phyloP scores from a whole-genome alignment of 2,113 vertebrate species.

The Oncorhynchus keta region DNA sequence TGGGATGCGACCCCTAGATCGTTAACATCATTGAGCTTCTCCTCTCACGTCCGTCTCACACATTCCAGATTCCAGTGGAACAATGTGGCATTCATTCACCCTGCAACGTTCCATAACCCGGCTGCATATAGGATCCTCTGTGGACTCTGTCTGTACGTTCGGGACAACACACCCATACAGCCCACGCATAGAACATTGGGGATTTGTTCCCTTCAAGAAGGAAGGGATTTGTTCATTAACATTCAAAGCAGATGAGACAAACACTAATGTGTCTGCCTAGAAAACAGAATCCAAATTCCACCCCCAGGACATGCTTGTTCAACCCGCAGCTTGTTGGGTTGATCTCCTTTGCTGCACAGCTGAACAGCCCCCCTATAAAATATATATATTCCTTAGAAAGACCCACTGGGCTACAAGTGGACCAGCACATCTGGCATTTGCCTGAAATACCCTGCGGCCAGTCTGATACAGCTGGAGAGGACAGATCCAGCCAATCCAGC shows the following conservation, averaged over 20 bases:
- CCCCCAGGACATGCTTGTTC: background rate
- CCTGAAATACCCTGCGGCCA: no score
- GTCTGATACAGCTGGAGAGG: no score
- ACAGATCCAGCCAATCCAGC: no score
- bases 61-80: background rate
- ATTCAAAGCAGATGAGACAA: conserved; percentile 4
- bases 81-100: background rate
- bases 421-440: no score
- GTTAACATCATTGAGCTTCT: background rate
- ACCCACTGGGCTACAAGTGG: no score
- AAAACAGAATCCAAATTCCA: background rate
- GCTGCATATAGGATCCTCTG: background rate
- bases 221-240: background rate
- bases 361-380: no score
- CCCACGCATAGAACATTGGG: background rate
- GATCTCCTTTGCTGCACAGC: background rate
- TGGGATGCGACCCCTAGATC: no score
- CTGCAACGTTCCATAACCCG: background rate
- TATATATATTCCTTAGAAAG: no score
- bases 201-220: no score
- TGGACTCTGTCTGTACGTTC: no score
- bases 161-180: background rate
- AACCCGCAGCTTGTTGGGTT: conserved; percentile 22
- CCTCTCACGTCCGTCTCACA: background rate
- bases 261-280: background rate